Evolutionary conservation across 2,888 invertebrate genomes (phyloP), one percentile per base, ranked within the genome.

Genomic region (Incurvaria masculella): DNA sequence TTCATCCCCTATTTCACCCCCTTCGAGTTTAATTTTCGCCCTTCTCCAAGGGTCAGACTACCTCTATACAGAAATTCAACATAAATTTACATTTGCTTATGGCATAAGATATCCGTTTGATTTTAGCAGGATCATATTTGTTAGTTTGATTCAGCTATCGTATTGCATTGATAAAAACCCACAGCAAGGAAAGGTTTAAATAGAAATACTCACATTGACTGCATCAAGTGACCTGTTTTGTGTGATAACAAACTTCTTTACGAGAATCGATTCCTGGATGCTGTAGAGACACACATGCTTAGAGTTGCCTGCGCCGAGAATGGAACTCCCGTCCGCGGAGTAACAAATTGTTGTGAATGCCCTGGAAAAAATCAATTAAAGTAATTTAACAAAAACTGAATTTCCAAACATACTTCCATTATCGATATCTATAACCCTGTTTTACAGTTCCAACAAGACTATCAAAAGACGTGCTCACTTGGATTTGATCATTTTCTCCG

Each of bases 251-350:
- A 95, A 97, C 69, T 94, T 97, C 65, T 91, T 94, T 39, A 98
- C 69, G 3, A 99, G 80, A 21, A 98, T 76, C 2, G 86, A 82
- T 63, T 96, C 92, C 21, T 76, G 74, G 0, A 94, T 84, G 63
- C 92, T 90, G 70, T 98, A 99, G 53, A 99, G 87, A 60, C 98
- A 99, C 42, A 99, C 89, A 67, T 91, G 88, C 66, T 96, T 94
- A 0, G 97, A 95, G 61, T 91, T 90, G 0, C 99, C 99, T 5
- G 88, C 99, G 17, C 95, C 97, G 27, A 99, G 69, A 4, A 99
- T 72, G 60, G 87, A 91, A 46, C 85, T 81, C 0, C 98, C 98
- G 75, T 99, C 97, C 0, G 97, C 92, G 0, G 97, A 91, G 65
- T 97, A 99, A 60, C 93, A 91, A 47, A 99, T 76, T 2, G 91